Conservation (phyloP, 2,888 invertebrate species). For the Notodonta ziczac region DNA sequence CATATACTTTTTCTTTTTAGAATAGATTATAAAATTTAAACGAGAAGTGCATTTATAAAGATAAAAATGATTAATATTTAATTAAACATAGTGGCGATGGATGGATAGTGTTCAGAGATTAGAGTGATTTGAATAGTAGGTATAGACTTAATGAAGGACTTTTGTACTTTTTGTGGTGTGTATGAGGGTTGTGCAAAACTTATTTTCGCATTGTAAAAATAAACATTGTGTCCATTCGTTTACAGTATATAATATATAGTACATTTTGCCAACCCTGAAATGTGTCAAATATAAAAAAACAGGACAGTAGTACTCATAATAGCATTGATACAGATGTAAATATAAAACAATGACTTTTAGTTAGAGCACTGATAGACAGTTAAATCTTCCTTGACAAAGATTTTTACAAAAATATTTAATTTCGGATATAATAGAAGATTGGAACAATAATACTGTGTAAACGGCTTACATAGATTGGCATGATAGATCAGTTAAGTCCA, state of each 20-base stretch:
- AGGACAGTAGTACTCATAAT: conserved; percentile 47
- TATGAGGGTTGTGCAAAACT: conserved; percentile 65
- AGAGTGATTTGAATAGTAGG: conserved; percentile 61
- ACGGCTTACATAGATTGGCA: conserved; percentile 15
- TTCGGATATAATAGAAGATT: not conserved
- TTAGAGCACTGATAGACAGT: conserved; percentile 47
- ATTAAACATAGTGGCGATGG: conserved; percentile 61
- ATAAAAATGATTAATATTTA: conserved; percentile 74
- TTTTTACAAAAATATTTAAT: conserved; percentile 24
- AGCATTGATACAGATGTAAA: conserved; percentile 51
- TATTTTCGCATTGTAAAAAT: conserved; percentile 39
- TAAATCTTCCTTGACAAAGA: conserved; percentile 37
- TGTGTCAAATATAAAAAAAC: conserved; percentile 64
- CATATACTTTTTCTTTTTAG: conserved; percentile 37
- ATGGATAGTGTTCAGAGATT: conserved; percentile 75
- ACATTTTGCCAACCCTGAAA: conserved; percentile 58
- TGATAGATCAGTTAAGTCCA: conserved; percentile 10
- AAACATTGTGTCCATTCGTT: conserved; percentile 38
- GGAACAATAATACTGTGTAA: not conserved
- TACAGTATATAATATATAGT: conserved; percentile 13
- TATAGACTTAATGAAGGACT: conserved; percentile 68
- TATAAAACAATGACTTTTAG: conserved; percentile 47
- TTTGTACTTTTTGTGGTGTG: conserved; percentile 81
- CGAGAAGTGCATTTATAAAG: conserved; percentile 83
- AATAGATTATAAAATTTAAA: conserved; percentile 66